Conservation (phyloP, 2,797 vertebrate species). For the Lagodon rhomboides region DNA sequence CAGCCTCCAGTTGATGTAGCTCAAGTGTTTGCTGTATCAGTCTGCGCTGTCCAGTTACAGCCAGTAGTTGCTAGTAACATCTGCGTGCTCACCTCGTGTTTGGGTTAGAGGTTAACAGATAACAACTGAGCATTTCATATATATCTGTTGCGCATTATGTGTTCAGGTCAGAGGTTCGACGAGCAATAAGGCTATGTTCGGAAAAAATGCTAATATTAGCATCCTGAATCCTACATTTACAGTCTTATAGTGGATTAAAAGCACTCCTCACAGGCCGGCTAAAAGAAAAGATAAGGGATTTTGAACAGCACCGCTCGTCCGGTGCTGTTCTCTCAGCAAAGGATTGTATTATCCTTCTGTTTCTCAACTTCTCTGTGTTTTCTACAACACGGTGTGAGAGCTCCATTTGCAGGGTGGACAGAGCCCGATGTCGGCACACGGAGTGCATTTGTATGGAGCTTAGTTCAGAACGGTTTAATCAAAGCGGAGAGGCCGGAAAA, state of each 20-base stretch:
- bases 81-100: constrained; percentile 11
- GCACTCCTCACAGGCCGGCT: not conserved
- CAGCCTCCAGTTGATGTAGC: not conserved
- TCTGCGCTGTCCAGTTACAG: not conserved
- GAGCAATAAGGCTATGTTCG: not conserved
- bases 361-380: constrained; percentile 3
- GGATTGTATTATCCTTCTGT: not conserved
- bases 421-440: constrained; percentile 54
- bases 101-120: not conserved
- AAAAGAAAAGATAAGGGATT: not conserved
- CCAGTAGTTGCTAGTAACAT: constrained; percentile 12
- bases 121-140: constrained; percentile 31
- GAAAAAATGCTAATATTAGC: not conserved
- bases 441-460: constrained; percentile 62
- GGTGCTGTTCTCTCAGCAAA: not conserved
- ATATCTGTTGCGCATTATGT: not conserved
- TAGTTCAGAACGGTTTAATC: constrained; percentile 61
- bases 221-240: not conserved
- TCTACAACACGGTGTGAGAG: constrained; percentile 22
- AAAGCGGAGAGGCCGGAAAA: constrained; percentile 57
- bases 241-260: not conserved
- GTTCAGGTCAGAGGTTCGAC: not conserved
- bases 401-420: constrained; percentile 39
- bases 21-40: not conserved
- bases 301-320: not conserved